Base-by-base conservation (phyloP, 2,888 invertebrate species). In the Cosmorhoe ocellata region DNA sequence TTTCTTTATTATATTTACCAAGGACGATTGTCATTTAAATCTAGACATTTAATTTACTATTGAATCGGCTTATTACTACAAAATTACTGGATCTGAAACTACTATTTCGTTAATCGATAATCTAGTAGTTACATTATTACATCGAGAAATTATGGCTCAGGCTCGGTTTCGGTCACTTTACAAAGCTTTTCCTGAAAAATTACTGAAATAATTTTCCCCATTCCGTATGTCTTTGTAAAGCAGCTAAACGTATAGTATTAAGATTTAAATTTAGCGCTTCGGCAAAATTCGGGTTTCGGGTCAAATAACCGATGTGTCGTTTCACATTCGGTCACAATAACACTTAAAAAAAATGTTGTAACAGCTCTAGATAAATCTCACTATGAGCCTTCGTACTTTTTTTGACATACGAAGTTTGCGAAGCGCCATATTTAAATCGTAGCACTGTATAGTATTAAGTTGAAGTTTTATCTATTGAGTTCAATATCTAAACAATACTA, bases 131-230 rank as follows among this genome's bases (percentile, higher is more conserved):
- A 30, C 22, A 32, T 12, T 13, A 41, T 7, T 32, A 28, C 18
- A 42, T 34, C 10, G 24, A 32, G 41, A 36, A 22, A 36, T 36
- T n/a, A 33, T n/a, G 12, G 34, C 7, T 8, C 31, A 11, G 27
- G 2, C 28, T 11, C n/a, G 26, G 9, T 14, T 47, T 54, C 32
- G 43, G 47, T 49, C 48, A 48, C 54, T 47, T 56, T 28, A 56
- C 43, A 53, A 57, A 38, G 31, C 14, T 7, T n/a, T 18, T 3
- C 14, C 18, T 18, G 18, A 18, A 2, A 5, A n/a, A n/a, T n/a
- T 18, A 3, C 18, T 3, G 5, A 18, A 18, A 18, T 18, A 2
- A 18, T 5, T 18, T 18, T 18, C 18, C 18, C 5, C 18, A 18
- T 3, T n/a, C n/a, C n/a, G 18, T 18, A 3, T 18, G 18, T 18